Conservation (phyloP, 2,888 invertebrate genomes). For the Didymodactylos carnosus region DNA sequence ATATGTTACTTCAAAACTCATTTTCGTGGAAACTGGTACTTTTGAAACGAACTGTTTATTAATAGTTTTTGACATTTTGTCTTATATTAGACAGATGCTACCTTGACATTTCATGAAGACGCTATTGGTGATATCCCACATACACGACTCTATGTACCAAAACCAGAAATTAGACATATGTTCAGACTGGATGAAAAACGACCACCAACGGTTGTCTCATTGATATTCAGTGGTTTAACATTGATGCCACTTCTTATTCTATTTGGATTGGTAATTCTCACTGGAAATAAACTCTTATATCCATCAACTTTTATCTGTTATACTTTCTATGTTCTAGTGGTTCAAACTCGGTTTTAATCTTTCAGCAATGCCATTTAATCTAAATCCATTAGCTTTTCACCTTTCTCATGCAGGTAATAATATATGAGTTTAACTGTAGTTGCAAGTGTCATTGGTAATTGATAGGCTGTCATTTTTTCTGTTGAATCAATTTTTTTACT, state of each 20-base stretch:
- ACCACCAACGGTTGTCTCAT: constrained; percentile 65
- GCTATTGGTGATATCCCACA: constrained; percentile 11
- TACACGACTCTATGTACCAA: constrained; percentile 34
- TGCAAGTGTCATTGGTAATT: background rate
- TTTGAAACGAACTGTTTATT: background rate
- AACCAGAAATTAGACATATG: constrained; percentile 52
- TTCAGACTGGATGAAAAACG: constrained; percentile 79
- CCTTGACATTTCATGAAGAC: constrained; percentile 43
- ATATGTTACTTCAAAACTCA: constrained; percentile 68
- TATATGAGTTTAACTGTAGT: constrained; percentile 16
- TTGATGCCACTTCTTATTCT: constrained; percentile 58
- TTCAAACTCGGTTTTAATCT: constrained; percentile 64
- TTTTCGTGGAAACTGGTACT: constrained; percentile 50
- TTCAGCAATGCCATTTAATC: constrained; percentile 53
- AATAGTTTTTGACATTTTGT: background rate
- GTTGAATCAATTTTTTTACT: background rate
- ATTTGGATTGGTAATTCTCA: constrained; percentile 45
- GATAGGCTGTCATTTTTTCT: background rate
- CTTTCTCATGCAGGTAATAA: constrained; percentile 60
- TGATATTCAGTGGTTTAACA: constrained; percentile 63
- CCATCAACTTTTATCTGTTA: background rate
- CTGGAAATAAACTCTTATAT: constrained; percentile 15
- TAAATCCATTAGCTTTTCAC: constrained; percentile 72
- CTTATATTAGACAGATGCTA: constrained; percentile 42
- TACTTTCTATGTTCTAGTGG: constrained; percentile 44